Evolutionary conservation across 2,113 vertebrate species (phyloP).

Genomic region (Austrofundulus limnaeus): DNA sequence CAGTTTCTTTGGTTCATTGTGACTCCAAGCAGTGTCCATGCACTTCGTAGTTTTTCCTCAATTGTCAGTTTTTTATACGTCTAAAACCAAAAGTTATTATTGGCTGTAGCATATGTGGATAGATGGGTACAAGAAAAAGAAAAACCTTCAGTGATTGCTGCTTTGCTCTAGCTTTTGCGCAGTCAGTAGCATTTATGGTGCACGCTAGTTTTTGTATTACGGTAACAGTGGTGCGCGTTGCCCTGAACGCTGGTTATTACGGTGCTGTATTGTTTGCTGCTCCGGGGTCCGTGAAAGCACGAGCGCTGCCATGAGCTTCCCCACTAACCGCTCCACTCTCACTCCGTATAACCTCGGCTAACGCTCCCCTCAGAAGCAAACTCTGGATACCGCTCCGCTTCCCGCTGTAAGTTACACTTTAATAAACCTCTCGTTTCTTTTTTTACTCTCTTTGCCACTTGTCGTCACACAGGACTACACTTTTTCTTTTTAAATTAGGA

Average conservation of each 20-base stretch:
- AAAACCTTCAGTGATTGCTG: too few species aligned
- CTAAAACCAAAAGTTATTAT: too few species aligned
- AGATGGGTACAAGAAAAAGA: background rate
- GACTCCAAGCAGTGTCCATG: background rate
- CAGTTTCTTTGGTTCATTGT: background rate
- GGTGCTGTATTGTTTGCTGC: conserved; percentile 57
- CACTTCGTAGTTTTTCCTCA: background rate
- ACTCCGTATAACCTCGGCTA: background rate
- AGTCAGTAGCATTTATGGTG: background rate
- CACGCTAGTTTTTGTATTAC: conserved; percentile 35
- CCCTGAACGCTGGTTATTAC: conserved; percentile 49
- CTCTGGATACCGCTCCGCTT: conserved; percentile 10
- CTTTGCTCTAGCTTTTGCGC: too few species aligned
- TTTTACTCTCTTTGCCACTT: background rate
- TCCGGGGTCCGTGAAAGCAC: conserved; percentile 48
- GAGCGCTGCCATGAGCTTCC: conserved; percentile 42
- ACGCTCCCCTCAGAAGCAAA: conserved; percentile 14
- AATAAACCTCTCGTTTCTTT: background rate
- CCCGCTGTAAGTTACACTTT: conserved; percentile 54
- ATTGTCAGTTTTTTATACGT: too few species aligned
- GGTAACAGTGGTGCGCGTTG: conserved; percentile 27
- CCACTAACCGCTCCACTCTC: conserved; percentile 14
- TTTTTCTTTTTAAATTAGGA: conserved; percentile 15
- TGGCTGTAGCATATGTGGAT: too few species aligned
- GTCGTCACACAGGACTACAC: background rate